Base-by-base conservation (phyloP, 1,140 invertebrate species). In the Helicoverpa zea region DNA sequence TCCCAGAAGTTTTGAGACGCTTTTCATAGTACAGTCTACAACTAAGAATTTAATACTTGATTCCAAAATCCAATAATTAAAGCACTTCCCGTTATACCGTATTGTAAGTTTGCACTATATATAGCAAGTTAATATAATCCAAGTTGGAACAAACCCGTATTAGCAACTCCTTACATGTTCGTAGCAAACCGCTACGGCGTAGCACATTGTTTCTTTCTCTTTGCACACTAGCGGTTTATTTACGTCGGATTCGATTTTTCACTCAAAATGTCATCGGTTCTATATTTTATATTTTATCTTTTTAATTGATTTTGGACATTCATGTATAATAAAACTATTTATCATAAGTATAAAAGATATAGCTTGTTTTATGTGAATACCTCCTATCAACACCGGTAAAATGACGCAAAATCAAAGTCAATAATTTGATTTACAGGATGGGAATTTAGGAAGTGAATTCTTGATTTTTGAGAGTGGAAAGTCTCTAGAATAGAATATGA, bases 61-160 rank as follows among this genome's bases (percentile, higher is more conserved):
- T 52, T 54, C n/a, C 9, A 3, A 54, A 70, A 49, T 70, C 47
- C 49, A 70, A 70, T 70, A 52, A 51, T 70, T 70, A 70, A 70
- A 70, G 49, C 47, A 68, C 47, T 70, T 70, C 66, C 66, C 66
- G 18, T 23, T 70, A 70, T 54, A 52, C 23, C 30, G 18, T 52
- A 70, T 70, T 54, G 18, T 23, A 70, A 52, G 66, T 70, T 70
- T 70, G 10, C 13, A 29, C 66, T 52, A 70, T 70, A 30, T 52
- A 70, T 54, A 70, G 12, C 49, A 54, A 70, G 66, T 70, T 70
- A 70, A 49, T 70, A 70, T 70, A 70, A 70, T 70, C 49, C 66
- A 70, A 70, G n/a, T 70, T 70, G 66, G 66, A 70, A 70, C 66
- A 51, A 70, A 70, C 66, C 66, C 66, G 66, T 70, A 70, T 70